Base-by-base conservation (phyloP, 2,113 vertebrate species). In the Dendropsophus ebraccatus region DNA sequence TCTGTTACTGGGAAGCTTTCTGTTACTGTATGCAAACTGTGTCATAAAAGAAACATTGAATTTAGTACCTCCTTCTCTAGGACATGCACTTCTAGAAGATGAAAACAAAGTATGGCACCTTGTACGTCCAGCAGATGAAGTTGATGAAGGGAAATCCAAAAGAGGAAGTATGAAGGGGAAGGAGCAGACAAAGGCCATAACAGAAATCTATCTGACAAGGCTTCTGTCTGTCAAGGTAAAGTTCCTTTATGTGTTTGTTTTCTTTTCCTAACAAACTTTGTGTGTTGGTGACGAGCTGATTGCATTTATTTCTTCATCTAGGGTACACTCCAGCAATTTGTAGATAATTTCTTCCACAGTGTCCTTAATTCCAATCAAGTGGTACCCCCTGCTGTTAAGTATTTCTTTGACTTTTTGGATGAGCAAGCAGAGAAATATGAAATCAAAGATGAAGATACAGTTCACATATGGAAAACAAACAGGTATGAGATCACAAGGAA, bases 401-500 rank as follows among this genome's bases (percentile, higher is more conserved):
- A 99, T 88, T 99, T 99, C 91, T 99, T 99, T 60, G 98, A 99
- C 91, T 99, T 99, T 89, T 92, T 99, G 91, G 98, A 99, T 35
- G 97, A 99, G 90, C 98, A 99, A 92, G 97, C 97, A 0, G 95
- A 96, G 87, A 97, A 96, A 90, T 96, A 99, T 14, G 96, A 97
- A 85, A 97, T 97, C 65, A 96, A 94, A 88, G 98, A 99, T 19
- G 98, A 99, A 83, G 98, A 99, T 88, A 99, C 97, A 54, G 96
- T 99, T 89, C 98, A 99, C 86, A 99, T 99, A 92, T 99, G 98
- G 98, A 99, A 99, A 93, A 99, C 98, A 47, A 99, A 99, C 90
- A 99, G 97, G 98, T 98, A 90, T 0, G 0, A 7, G 1, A 47
- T 62, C 25, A 28, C n/a, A 25, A 62, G 10, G n/a, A 28, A n/a